phyloP scores from a whole-genome alignment of 2,888 invertebrate species.

The Caenorhabditis sulstoni region DNA sequence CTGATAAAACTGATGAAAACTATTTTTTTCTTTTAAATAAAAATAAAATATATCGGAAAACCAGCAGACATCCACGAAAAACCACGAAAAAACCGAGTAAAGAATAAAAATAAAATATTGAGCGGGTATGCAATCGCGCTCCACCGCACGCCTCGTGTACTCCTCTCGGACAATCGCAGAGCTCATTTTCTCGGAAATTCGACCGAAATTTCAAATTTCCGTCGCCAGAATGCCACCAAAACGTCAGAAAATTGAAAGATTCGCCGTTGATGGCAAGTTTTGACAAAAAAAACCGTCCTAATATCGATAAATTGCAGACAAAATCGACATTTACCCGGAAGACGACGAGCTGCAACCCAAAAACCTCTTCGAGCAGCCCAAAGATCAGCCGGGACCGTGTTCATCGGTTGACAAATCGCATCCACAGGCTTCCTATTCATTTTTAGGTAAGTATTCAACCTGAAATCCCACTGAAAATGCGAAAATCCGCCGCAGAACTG shows the following conservation, averaged over 20 bases:
- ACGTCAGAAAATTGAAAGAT: background rate
- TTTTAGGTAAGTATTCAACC: too few relatives aligned
- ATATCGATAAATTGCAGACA: too few relatives aligned
- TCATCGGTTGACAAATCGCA: too few relatives aligned
- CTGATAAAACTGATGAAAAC: too few relatives aligned
- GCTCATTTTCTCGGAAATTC: too few relatives aligned
- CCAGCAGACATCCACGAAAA: background rate
- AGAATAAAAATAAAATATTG: background rate
- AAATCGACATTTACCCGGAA: background rate
- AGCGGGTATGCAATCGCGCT: slow-evolving; percentile 27
- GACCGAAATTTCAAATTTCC: background rate
- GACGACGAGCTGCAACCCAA: background rate
- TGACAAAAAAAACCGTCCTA: too few relatives aligned
- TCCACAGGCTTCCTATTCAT: too few relatives aligned
- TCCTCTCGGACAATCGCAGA: background rate
- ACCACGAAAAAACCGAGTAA: background rate
- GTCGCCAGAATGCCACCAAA: background rate
- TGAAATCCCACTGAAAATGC: background rate
- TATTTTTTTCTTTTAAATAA: too few relatives aligned
- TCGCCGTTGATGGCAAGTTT: too few relatives aligned
- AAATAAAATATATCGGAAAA: background rate
- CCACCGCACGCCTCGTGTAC: slow-evolving; percentile 10
- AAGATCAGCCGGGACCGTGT: slow-evolving; percentile 18
- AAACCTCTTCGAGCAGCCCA: background rate
- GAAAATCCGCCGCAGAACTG: slow-evolving; percentile 8